Conservation (phyloP, 2,797 vertebrate genomes). For the Phrynocephalus guinanensis region DNA sequence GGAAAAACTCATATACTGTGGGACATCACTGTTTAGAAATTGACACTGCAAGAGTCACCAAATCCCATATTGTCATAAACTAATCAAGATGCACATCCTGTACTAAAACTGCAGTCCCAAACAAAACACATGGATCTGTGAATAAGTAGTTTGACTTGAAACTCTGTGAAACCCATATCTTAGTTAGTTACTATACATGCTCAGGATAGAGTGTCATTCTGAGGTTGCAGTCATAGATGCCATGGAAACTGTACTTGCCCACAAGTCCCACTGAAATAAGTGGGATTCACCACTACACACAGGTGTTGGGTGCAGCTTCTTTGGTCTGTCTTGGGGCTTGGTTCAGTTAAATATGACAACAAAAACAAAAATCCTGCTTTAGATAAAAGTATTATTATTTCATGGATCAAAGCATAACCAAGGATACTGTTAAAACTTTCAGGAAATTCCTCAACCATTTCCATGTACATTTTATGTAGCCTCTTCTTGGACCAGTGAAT, state of each 20-base stretch:
- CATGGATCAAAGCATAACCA: constrained; percentile 63
- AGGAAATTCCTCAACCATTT: constrained; percentile 68
- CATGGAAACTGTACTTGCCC: background rate
- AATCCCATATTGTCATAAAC: background rate
- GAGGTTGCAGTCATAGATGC: background rate
- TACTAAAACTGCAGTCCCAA: background rate
- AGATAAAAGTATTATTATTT: constrained; percentile 69
- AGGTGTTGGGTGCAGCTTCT: background rate
- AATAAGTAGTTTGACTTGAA: background rate
- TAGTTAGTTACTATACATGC: too few relatives aligned
- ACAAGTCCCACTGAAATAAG: background rate
- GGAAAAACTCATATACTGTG: background rate
- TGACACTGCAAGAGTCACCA: background rate
- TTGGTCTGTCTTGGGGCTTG: constrained; percentile 44
- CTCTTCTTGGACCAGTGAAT: constrained; percentile 53
- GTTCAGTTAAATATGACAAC: constrained; percentile 7
- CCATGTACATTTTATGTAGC: constrained; percentile 62
- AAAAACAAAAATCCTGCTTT: constrained; percentile 43
- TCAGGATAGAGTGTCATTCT: background rate
- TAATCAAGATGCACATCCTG: constrained; percentile 30
- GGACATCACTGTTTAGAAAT: constrained; percentile 6
- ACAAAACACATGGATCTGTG: too few relatives aligned
- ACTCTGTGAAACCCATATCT: background rate
- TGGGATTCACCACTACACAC: background rate
- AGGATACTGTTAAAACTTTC: constrained; percentile 66